Evolutionary conservation across 2,113 vertebrate genomes (phyloP).

Genomic region (Pandion haliaetus): DNA sequence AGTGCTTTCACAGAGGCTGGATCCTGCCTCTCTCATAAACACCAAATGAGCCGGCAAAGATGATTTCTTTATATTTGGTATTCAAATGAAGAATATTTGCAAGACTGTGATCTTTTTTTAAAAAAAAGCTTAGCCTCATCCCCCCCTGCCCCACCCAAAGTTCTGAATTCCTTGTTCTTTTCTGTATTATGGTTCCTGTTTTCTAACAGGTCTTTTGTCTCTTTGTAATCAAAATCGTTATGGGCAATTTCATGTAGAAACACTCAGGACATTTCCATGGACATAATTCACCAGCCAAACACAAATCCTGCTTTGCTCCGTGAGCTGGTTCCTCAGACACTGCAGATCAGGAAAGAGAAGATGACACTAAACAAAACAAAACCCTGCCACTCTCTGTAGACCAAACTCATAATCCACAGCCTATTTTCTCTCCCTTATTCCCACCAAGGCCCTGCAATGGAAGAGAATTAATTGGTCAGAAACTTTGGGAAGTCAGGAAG

Average conservation of each 20-base stretch:
- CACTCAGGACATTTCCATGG: background rate
- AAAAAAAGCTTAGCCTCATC: background rate
- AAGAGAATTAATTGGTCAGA: background rate
- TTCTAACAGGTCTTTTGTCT: background rate
- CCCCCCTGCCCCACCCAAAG: background rate
- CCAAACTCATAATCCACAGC: background rate
- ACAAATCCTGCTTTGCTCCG: background rate
- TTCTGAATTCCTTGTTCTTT: background rate
- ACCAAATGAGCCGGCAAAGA: background rate
- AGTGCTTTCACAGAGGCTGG: background rate
- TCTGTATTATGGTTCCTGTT: background rate
- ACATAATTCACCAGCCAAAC: background rate
- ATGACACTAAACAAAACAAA: background rate
- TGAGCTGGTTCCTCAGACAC: background rate
- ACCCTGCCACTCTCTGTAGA: background rate
- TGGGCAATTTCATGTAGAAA: background rate
- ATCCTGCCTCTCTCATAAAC: background rate
- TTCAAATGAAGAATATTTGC: background rate
- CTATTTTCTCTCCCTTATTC: background rate
- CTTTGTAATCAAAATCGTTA: background rate
- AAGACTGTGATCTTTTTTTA: background rate
- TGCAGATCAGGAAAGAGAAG: background rate
- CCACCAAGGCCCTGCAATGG: background rate
- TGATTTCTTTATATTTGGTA: background rate
- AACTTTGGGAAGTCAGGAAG: too few relatives aligned